Percentiles rank a stretch among this genome's conserved stretches.
Evolutionary conservation across 1,140 invertebrate species (phyloP).

Genomic region (Tribolium castaneum): DNA sequence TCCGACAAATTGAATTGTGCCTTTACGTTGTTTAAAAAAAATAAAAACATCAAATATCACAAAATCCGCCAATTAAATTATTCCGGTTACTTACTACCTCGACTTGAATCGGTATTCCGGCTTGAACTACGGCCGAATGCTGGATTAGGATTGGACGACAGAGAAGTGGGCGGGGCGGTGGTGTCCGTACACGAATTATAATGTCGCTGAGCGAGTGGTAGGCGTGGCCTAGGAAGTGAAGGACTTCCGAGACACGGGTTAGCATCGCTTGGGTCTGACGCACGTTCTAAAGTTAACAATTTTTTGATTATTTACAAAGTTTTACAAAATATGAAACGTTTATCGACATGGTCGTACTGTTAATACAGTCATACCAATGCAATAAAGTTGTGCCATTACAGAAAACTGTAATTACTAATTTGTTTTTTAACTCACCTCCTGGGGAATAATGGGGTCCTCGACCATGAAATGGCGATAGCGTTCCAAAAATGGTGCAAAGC

Average conservation of each 20-base stretch:
- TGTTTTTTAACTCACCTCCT: constrained; percentile 63
- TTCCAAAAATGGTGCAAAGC: constrained; percentile 73
- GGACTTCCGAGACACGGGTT: constrained; percentile 78
- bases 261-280: constrained; percentile 73
- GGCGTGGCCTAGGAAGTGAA: constrained; percentile 88
- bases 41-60: constrained; percentile 27
- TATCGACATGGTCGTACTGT: no score
- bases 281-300: constrained; percentile 59
- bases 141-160: constrained; percentile 81
- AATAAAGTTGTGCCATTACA: no score
- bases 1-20: constrained; percentile 69
- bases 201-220: constrained; percentile 91
- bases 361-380: no score
- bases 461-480: constrained; percentile 70
- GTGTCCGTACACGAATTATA: constrained; percentile 75
- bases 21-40: constrained; percentile 40
- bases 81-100: constrained; percentile 61
- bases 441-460: constrained; percentile 69
- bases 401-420: no score
- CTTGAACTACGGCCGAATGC: constrained; percentile 71
- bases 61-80: not conserved
- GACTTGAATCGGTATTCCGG: constrained; percentile 75
- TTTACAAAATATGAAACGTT: no score
- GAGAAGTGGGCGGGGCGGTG: constrained; percentile 76
- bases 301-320: no score